Conservation (phyloP, 2,888 invertebrate genomes). For the Microctonus aethiopoides region DNA sequence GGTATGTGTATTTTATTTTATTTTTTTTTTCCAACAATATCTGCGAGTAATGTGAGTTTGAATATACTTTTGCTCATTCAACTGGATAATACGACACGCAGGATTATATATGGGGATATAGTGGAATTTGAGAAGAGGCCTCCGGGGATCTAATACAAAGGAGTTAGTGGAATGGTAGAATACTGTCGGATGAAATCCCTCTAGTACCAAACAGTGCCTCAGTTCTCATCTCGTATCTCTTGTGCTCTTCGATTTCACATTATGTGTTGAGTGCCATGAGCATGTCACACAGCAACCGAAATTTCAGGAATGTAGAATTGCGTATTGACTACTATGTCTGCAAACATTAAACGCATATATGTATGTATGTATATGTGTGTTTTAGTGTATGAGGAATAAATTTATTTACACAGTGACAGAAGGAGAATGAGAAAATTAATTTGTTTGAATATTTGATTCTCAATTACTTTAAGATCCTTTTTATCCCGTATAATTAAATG, state of each 20-base stretch:
- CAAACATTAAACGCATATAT: neutral
- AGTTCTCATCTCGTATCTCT: neutral
- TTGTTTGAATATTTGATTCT: too few species aligned
- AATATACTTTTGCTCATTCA: neutral
- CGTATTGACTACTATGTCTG: neutral
- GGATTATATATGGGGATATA: neutral
- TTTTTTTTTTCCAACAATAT: neutral
- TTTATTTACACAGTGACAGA: too few species aligned
- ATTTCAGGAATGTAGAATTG: slow-evolving; percentile 28
- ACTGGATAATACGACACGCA: neutral
- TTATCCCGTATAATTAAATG: too few species aligned
- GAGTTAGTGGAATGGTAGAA: neutral
- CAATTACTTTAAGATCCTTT: too few species aligned
- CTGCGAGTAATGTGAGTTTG: neutral
- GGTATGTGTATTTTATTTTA: neutral
- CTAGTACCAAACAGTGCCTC: neutral
- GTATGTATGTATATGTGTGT: neutral
- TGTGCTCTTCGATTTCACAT: slow-evolving; percentile 4
- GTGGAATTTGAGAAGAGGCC: neutral
- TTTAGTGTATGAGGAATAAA: neutral
- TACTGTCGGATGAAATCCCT: neutral
- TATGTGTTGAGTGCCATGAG: neutral
- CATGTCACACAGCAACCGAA: slow-evolving; percentile 17
- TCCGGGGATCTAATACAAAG: neutral
- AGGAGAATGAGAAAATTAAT: too few species aligned